phyloP scores from a whole-genome alignment of 64 coral and sea anemone species.

The Porites australiensis region DNA sequence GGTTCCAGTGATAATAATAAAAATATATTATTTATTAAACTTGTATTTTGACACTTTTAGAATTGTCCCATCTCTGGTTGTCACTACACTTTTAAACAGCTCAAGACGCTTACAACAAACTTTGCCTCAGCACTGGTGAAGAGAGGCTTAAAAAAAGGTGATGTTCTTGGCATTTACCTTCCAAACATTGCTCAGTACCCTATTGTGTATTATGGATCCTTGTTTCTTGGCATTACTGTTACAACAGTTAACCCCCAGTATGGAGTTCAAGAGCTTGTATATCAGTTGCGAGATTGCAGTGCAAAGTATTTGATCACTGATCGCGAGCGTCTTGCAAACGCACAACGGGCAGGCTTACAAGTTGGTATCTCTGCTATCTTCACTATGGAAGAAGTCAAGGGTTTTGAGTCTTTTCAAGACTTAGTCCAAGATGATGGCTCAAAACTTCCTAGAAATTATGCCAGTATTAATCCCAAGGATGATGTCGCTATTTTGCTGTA shows the following conservation, averaged over 20 bases:
- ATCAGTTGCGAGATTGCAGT: not conserved
- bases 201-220: constrained; percentile 28
- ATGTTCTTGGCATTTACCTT: constrained; percentile 39
- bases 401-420: constrained; percentile 51
- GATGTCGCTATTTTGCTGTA: constrained; percentile 19
- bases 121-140: constrained; percentile 38
- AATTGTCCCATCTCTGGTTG: constrained; percentile 21
- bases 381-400: constrained; percentile 35
- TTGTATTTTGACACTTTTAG: not conserved
- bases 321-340: constrained; percentile 26
- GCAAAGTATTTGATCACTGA: constrained; percentile 57
- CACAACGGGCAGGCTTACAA: not conserved
- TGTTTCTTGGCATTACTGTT: constrained; percentile 28
- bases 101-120: constrained; percentile 21
- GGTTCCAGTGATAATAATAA: too few species aligned
- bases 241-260: constrained; percentile 61
- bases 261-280: constrained; percentile 27
- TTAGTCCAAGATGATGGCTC: constrained; percentile 22
- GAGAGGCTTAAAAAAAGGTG: constrained; percentile 74
- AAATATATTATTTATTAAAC: too few species aligned
- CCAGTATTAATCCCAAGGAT: not conserved
- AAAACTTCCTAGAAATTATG: not conserved
- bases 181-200: constrained; percentile 67
- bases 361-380: constrained; percentile 16
- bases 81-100: constrained; percentile 7